Conservation (phyloP, 2,113 vertebrate species). For the Bungarus multicinctus region DNA sequence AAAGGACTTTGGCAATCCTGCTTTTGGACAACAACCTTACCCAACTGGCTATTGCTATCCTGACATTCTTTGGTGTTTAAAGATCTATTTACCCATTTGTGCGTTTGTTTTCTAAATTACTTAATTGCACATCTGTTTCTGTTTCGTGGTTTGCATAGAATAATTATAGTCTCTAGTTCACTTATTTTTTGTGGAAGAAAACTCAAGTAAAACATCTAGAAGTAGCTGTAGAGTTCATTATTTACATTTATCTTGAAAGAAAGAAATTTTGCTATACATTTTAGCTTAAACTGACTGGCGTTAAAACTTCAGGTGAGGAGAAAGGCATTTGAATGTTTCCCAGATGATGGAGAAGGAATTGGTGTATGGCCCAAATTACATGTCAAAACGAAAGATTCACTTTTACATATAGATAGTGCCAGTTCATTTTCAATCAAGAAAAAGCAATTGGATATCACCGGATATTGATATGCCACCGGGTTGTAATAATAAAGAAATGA, state of each 20-base stretch:
- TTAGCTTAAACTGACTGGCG: not conserved
- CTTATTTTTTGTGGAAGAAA: not conserved
- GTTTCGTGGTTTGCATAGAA: not conserved
- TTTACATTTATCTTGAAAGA: not conserved
- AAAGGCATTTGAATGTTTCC: not conserved
- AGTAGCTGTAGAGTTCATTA: not conserved
- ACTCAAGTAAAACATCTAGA: not conserved
- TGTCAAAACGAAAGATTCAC: not conserved
- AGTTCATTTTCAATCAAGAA: not conserved
- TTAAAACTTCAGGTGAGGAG: not conserved
- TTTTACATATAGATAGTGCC: not conserved
- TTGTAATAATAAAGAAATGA: not conserved
- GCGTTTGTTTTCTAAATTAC: not conserved
- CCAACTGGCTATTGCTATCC: fast-evolving
- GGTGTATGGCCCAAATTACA: not conserved
- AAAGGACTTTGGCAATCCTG: not conserved
- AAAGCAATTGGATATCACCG: not conserved
- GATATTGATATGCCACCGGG: not conserved
- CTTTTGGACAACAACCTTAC: not conserved
- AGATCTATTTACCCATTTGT: conserved; percentile 35
- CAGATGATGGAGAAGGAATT: not conserved
- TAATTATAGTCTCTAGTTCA: not conserved
- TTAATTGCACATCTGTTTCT: not conserved
- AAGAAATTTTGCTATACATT: not conserved
- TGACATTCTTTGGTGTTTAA: not conserved